Conservation (phyloP, 2,888 invertebrate species). For the Agrotis exclamationis region DNA sequence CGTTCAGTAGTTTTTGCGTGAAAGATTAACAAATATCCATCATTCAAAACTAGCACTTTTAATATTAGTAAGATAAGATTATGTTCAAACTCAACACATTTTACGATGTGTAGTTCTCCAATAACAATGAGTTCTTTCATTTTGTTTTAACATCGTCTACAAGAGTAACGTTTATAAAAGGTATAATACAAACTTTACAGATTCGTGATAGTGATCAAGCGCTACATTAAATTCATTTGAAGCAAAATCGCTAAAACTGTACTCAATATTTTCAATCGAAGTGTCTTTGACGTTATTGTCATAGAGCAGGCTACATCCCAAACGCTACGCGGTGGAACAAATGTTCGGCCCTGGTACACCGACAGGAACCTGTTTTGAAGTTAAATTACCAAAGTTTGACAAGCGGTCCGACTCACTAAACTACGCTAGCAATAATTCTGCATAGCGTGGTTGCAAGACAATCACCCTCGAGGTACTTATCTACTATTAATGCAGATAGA, state of each 20-base stretch:
- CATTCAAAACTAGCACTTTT: too few relatives aligned
- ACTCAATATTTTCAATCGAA: slow-evolving; percentile 51
- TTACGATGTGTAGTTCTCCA: neutral
- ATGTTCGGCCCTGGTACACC: slow-evolving; percentile 80
- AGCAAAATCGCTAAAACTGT: slow-evolving; percentile 27
- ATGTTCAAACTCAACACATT: slow-evolving; percentile 5
- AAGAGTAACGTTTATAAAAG: slow-evolving; percentile 13
- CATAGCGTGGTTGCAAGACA: slow-evolving; percentile 81
- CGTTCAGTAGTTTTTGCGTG: too few relatives aligned
- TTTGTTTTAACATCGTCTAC: slow-evolving; percentile 23
- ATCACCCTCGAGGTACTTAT: slow-evolving; percentile 77
- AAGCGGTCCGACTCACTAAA: slow-evolving; percentile 85
- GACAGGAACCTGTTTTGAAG: slow-evolving; percentile 88
- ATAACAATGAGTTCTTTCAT: slow-evolving; percentile 28
- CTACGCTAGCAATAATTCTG: slow-evolving; percentile 88
- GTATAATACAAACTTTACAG: slow-evolving; percentile 19
- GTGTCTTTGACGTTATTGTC: slow-evolving; percentile 75
- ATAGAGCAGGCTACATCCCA: slow-evolving; percentile 71
- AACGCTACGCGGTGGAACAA: slow-evolving; percentile 80
- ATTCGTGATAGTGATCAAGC: slow-evolving; percentile 22
- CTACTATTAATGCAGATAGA: slow-evolving; percentile 60
- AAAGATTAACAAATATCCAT: too few relatives aligned
- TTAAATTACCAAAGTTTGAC: slow-evolving; percentile 91
- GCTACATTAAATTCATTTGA: slow-evolving; percentile 19
- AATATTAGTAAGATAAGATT: neutral